Evolutionary conservation across 2,888 invertebrate genomes (phyloP).

Genomic region (Terebella lapidaria): DNA sequence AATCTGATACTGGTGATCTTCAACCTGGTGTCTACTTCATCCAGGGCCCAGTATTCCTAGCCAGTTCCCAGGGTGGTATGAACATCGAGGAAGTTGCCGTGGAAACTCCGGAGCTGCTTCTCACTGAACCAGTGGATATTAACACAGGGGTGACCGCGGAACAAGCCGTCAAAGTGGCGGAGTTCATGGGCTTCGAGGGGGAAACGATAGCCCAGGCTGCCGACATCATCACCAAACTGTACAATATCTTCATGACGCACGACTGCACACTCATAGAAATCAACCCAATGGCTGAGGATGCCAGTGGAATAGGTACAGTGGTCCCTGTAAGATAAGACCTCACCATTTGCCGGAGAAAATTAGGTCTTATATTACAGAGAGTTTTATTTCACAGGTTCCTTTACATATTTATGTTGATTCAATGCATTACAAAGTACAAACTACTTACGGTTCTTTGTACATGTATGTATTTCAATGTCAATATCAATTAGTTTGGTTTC

Average conservation of each 20-base stretch:
- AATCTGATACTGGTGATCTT: too few relatives aligned
- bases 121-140: conserved; percentile 85
- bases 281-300: conserved; percentile 92
- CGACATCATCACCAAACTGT: conserved; percentile 75
- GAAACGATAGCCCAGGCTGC: conserved; percentile 58
- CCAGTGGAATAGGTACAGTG: conserved; percentile 56
- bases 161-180: conserved; percentile 21
- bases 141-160: conserved; percentile 47
- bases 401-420: too few relatives aligned
- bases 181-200: conserved; percentile 28
- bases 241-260: conserved; percentile 78
- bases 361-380: too few relatives aligned
- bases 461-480: too few relatives aligned
- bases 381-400: too few relatives aligned
- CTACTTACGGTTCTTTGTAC: too few relatives aligned
- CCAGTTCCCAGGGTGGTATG: conserved; percentile 91
- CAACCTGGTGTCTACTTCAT: too few relatives aligned
- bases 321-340: too few relatives aligned
- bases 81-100: conserved; percentile 95
- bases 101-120: conserved; percentile 85
- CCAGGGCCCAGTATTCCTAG: conserved; percentile 91
- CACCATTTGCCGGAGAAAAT: too few relatives aligned
- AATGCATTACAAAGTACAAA: too few relatives aligned
- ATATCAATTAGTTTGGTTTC: too few relatives aligned
- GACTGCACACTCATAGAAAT: conserved; percentile 80